Evolutionary conservation across 2,113 vertebrate species (phyloP).

Genomic region (Smithornis capensis): DNA sequence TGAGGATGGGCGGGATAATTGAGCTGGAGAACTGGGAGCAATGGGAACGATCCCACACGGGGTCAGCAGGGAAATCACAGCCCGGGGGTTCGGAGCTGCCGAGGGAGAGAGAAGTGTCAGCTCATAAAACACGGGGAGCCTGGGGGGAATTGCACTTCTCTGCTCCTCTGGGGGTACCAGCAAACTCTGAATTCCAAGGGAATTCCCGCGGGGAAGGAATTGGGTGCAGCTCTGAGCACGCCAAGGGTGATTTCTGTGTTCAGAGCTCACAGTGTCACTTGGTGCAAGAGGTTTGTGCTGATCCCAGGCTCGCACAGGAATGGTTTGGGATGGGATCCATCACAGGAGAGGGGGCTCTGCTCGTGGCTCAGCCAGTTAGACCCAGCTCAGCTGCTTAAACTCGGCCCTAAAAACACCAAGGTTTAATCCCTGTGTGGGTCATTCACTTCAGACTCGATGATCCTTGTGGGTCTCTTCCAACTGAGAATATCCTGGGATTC

Average conservation of each 20-base stretch:
- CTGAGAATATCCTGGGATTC: neutral
- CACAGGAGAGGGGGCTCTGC: neutral
- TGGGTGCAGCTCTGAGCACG: neutral
- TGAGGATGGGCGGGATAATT: neutral
- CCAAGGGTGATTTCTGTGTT: neutral
- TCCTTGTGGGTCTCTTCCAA: neutral
- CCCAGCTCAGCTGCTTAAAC: neutral
- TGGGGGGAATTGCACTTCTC: neutral
- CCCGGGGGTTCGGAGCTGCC: neutral
- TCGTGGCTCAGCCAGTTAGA: neutral
- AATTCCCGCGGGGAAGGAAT: neutral
- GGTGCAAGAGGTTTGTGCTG: neutral
- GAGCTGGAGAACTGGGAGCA: neutral
- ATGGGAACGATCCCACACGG: neutral
- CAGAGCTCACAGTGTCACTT: neutral
- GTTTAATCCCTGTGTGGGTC: neutral
- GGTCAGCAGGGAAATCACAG: neutral
- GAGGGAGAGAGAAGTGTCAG: neutral
- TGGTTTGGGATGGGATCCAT: neutral
- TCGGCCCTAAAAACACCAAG: neutral
- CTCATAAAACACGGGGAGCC: neutral
- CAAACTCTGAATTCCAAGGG: too few species aligned
- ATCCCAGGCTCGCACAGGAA: neutral
- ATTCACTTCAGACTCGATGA: neutral
- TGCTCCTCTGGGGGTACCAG: neutral